A percentile compares a stretch with the other conserved stretches of the same genome.
These are phyloP conservation scores for Paraplagusia blochii DNA, from an alignment of 2,113 vertebrate species.

Conservation along the genomic window DNA sequence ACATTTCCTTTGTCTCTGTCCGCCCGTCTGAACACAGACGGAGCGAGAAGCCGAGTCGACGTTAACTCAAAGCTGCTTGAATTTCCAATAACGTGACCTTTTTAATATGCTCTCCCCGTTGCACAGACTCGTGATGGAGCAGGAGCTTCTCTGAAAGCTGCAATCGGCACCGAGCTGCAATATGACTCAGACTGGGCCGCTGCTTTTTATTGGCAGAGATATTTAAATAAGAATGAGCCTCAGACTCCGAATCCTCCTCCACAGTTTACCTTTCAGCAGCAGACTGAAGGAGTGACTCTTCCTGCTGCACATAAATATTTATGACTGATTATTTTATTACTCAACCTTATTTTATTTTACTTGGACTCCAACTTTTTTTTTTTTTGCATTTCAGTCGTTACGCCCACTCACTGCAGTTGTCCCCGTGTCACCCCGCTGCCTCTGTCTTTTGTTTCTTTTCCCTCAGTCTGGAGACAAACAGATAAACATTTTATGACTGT, in stretches of 20 bases:
- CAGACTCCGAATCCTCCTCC: constrained; percentile 1
- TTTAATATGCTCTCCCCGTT: constrained; percentile 59
- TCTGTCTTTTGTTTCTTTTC: too few species aligned
- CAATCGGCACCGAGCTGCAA: constrained; percentile 50
- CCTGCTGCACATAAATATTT: too few species aligned
- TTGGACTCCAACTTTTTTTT: too few species aligned
- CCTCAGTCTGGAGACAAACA: too few species aligned
- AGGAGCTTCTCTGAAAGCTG: constrained; percentile 47
- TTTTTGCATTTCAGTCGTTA: too few species aligned
- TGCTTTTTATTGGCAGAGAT: constrained; percentile 37
- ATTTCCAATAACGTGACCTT: constrained; percentile 64
- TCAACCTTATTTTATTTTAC: too few species aligned
- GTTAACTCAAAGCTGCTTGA: constrained; percentile 47
- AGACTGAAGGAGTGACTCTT: not conserved
- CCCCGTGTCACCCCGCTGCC: too few species aligned
- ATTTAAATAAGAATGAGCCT: constrained; percentile 36
- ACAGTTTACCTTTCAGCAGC: constrained; percentile 28
- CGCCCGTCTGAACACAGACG: constrained; percentile 22
- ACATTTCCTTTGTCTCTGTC: not conserved
- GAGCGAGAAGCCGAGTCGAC: constrained; percentile 33
- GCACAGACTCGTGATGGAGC: constrained; percentile 40
- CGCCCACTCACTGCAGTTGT: too few species aligned
- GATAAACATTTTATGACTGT: too few species aligned
- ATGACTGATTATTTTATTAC: too few species aligned
- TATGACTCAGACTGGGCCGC: constrained; percentile 12